Evolutionary conservation across 2,888 invertebrate species (phyloP).

Genomic region (Eumacrocentrus americanus): DNA sequence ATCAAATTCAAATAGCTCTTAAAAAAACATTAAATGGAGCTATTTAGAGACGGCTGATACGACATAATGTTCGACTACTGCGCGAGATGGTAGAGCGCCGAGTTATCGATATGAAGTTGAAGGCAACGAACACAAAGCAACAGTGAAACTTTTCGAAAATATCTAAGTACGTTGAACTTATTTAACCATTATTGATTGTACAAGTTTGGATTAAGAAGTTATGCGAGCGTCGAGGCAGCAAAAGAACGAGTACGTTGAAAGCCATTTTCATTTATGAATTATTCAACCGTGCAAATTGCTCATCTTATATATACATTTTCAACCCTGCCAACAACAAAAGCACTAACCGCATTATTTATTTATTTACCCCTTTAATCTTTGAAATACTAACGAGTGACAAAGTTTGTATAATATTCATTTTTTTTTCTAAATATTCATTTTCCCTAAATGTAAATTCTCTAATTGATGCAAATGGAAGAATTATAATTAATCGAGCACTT

Average conservation of each 20-base stretch:
- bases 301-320: background rate
- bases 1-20: background rate
- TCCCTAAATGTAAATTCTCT: background rate
- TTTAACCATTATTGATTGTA: background rate
- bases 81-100: background rate
- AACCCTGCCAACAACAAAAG: conserved; percentile 6
- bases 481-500: too few relatives aligned
- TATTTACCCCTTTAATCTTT: background rate
- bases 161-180: background rate
- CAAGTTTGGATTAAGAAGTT: background rate
- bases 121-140: background rate
- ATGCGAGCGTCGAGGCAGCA: background rate
- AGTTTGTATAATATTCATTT: too few relatives aligned
- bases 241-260: background rate
- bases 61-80: background rate
- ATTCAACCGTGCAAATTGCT: conserved; percentile 6
- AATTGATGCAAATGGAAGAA: too few relatives aligned
- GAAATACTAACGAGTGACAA: too few relatives aligned
- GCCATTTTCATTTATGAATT: conserved; percentile 16
- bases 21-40: background rate
- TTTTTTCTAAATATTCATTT: background rate
- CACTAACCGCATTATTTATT: background rate
- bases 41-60: background rate
- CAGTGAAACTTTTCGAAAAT: background rate
- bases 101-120: background rate